Evolutionary conservation across 2,888 invertebrate genomes (phyloP).

Genomic region (Onthophagus sagittarius): DNA sequence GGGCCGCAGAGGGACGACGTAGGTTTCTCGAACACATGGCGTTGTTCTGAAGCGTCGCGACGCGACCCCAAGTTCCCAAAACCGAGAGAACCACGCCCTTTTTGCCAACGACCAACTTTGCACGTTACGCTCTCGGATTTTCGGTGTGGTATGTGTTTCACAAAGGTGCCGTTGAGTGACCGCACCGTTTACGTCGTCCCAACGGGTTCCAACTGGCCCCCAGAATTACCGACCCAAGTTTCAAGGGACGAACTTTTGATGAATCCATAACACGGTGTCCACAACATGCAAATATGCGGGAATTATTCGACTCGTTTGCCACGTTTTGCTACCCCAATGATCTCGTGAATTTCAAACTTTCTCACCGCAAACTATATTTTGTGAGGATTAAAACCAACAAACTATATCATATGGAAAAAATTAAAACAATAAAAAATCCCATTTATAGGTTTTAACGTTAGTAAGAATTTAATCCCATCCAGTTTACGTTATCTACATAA

Average conservation of each 20-base stretch:
- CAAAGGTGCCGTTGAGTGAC: constrained; percentile 11
- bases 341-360: neutral
- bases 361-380: neutral
- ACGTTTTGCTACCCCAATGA: neutral
- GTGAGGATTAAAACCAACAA: neutral
- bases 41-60: constrained; percentile 1
- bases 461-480: neutral
- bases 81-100: constrained; percentile 2
- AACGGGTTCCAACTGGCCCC: neutral
- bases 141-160: constrained; percentile 2
- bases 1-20: neutral
- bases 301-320: neutral
- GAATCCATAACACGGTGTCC: neutral
- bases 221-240: neutral
- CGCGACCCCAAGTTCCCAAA: constrained; percentile 1
- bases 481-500: neutral
- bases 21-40: constrained; percentile 6
- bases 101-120: constrained; percentile 6
- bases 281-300: neutral
- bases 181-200: constrained; percentile 3
- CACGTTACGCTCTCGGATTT: constrained; percentile 5
- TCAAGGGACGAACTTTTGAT: neutral
- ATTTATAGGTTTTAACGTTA: no score
- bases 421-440: no score
- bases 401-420: neutral